phyloP scores from a whole-genome alignment of 2,797 vertebrate genomes.

The Diglossa cyanea region DNA sequence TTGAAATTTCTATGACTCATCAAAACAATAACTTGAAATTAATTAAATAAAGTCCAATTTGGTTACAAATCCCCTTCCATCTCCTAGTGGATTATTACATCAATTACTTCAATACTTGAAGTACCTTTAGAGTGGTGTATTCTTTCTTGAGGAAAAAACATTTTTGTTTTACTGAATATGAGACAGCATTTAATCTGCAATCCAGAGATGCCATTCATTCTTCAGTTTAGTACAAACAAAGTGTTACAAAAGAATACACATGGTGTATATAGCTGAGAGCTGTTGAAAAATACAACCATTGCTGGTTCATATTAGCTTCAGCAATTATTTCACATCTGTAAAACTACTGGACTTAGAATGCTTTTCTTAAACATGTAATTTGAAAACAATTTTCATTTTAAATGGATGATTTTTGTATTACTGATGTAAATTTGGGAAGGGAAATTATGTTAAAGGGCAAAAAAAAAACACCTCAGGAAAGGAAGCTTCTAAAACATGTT shows the following conservation, averaged over 20 bases:
- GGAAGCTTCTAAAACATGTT: background rate
- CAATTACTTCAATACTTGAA: background rate
- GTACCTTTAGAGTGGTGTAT: background rate
- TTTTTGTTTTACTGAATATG: background rate
- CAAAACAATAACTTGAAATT: slow-evolving; percentile 1
- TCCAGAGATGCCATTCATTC: background rate
- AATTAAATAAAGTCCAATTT: background rate
- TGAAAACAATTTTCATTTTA: background rate
- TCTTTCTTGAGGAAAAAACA: background rate
- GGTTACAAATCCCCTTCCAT: background rate
- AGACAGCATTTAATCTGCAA: background rate
- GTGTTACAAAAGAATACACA: background rate
- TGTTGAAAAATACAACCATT: background rate
- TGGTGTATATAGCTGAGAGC: background rate
- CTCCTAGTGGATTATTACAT: background rate
- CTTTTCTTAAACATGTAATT: background rate
- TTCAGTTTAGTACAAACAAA: background rate
- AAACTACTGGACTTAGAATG: background rate
- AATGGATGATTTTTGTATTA: background rate
- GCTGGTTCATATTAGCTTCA: slow-evolving; percentile 9
- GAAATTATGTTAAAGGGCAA: background rate
- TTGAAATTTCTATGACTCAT: background rate
- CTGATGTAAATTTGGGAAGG: background rate
- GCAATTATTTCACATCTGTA: background rate
- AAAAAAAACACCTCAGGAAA: background rate